Conservation (phyloP, 1,140 invertebrate genomes). For the Euwallacea fornicatus region DNA sequence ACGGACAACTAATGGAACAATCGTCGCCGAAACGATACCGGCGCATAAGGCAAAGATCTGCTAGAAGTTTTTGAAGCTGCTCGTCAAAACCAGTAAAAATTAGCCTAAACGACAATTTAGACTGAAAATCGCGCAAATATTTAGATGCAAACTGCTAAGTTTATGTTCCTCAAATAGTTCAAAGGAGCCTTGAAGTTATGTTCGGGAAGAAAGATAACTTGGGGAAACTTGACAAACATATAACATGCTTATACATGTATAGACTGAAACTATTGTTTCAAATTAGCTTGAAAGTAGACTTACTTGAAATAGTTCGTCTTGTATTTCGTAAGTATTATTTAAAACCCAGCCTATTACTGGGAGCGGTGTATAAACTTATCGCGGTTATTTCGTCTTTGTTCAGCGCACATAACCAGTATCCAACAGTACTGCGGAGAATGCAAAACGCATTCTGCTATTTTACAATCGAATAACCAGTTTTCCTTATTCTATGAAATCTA, state of each 20-base stretch:
- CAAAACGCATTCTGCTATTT: not conserved
- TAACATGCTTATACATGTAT: too few species aligned
- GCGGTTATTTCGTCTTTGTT: conserved; percentile 18
- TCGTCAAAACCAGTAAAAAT: too few species aligned
- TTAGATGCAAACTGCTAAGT: conserved; percentile 3
- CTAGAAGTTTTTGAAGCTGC: too few species aligned
- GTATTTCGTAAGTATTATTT: conserved; percentile 33
- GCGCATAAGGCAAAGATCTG: too few species aligned
- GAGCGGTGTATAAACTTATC: conserved; percentile 23
- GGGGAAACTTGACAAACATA: not conserved
- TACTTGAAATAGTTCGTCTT: conserved; percentile 25
- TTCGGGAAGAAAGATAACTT: not conserved
- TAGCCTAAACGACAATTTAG: not conserved
- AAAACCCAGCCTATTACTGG: conserved; percentile 31
- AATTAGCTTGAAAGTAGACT: conserved; percentile 1
- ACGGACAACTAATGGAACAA: too few species aligned
- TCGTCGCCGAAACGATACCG: too few species aligned
- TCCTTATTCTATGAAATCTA: not conserved
- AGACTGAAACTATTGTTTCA: too few species aligned
- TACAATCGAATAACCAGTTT: conserved; percentile 3
- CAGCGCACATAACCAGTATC: conserved; percentile 16
- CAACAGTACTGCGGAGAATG: not conserved
- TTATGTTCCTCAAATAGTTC: conserved; percentile 17
- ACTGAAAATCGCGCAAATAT: not conserved
- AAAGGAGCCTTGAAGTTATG: not conserved